Conservation (phyloP, 2,113 vertebrate genomes). For the Terrapene triunguis region DNA sequence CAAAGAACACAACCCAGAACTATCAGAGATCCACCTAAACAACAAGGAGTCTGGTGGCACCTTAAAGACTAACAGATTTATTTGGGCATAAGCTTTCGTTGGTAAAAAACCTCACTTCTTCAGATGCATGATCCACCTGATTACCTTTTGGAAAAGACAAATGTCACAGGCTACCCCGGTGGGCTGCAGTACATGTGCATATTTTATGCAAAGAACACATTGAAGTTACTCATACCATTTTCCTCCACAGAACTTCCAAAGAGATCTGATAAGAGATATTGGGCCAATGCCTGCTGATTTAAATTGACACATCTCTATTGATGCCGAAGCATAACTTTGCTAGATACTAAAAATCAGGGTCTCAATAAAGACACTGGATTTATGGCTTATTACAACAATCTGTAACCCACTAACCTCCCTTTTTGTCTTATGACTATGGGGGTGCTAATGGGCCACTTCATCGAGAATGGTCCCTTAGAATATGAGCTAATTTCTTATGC, state of each 20-base stretch:
- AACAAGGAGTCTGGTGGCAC: no score
- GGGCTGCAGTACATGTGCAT: neutral
- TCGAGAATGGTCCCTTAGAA: no score
- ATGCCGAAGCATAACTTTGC: neutral
- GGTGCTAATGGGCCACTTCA: neutral
- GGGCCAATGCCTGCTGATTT: neutral
- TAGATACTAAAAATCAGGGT: neutral
- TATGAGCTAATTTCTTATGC: neutral
- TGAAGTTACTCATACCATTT: neutral
- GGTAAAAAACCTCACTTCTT: no score
- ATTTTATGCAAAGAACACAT: neutral
- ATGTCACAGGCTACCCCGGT: neutral
- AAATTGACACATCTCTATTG: neutral
- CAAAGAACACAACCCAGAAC: constrained; percentile 11
- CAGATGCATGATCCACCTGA: constrained; percentile 23
- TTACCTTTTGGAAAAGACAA: constrained; percentile 26
- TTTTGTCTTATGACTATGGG: neutral
- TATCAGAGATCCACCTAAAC: constrained; percentile 31
- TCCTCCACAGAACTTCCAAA: neutral
- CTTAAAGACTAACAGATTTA: no score
- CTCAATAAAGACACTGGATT: neutral
- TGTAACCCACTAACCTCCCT: neutral
- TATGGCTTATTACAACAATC: neutral
- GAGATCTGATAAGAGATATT: neutral
- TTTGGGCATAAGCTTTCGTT: no score